Evolutionary conservation across 2,888 invertebrate species (phyloP).

Genomic region (Cataglyphis cursor): DNA sequence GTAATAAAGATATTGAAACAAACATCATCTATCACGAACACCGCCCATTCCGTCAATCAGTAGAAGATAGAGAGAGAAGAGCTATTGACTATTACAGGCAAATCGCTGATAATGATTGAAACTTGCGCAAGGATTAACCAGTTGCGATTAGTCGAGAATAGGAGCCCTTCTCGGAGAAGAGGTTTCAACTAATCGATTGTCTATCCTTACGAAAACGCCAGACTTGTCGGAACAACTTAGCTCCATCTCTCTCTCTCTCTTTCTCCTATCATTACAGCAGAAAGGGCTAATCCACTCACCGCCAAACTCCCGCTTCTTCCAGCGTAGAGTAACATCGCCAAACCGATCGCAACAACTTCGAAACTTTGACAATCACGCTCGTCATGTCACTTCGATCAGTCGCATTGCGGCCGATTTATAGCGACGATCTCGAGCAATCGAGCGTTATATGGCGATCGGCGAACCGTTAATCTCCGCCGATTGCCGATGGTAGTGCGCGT

Average conservation of each 20-base stretch:
- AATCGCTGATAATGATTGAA: background rate
- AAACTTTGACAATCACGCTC: constrained; percentile 14
- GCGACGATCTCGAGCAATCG: constrained; percentile 45
- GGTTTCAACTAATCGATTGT: constrained; percentile 3
- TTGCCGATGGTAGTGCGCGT: constrained; percentile 58
- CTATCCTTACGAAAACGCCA: background rate
- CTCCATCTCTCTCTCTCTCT: background rate
- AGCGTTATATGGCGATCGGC: constrained; percentile 35
- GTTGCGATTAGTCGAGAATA: constrained; percentile 10
- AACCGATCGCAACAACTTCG: constrained; percentile 1
- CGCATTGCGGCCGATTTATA: constrained; percentile 4
- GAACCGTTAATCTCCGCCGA: constrained; percentile 61
- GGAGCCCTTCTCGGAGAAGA: background rate
- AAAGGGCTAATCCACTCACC: constrained; percentile 4
- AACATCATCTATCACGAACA: background rate
- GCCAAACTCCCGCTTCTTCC: constrained; percentile 14
- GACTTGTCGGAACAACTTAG: background rate
- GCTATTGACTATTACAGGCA: background rate
- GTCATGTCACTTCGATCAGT: background rate
- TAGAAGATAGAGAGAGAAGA: background rate
- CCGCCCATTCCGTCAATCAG: constrained; percentile 1
- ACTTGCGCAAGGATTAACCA: background rate
- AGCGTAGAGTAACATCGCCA: constrained; percentile 1
- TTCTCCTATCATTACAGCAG: background rate
- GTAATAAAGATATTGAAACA: constrained; percentile 16